phyloP scores from a whole-genome alignment of 2,113 vertebrate species.

The Neomonachus schauinslandi region DNA sequence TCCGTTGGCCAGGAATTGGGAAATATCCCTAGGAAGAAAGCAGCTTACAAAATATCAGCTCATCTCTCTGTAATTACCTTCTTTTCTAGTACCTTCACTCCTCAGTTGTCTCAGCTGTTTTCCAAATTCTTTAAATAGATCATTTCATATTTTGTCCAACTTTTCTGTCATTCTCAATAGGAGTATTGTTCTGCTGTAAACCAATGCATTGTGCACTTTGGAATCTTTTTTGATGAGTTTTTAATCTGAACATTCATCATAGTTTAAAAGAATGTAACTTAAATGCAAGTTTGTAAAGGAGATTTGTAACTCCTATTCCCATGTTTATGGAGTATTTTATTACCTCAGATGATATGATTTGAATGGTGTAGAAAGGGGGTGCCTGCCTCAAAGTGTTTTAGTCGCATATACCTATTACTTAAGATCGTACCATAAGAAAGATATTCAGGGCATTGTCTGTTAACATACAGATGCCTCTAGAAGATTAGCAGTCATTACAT shows the following conservation, averaged over 20 bases:
- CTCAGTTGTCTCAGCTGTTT: constrained; percentile 21
- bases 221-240: constrained; percentile 30
- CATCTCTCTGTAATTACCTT: constrained; percentile 15
- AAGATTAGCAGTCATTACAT: not conserved
- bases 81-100: constrained; percentile 22
- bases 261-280: constrained; percentile 58
- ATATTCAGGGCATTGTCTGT: not conserved
- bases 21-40: not conserved
- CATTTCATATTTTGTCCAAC: constrained; percentile 53
- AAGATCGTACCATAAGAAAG: constrained; percentile 42
- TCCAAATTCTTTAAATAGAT: constrained; percentile 39
- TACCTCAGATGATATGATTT: constrained; percentile 31
- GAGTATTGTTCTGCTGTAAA: constrained; percentile 27
- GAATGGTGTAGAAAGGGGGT: not conserved
- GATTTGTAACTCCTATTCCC: constrained; percentile 10
- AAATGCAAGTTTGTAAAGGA: constrained; percentile 51
- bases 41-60: constrained; percentile 33
- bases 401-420: constrained; percentile 6
- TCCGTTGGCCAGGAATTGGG: not conserved
- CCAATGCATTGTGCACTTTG: constrained; percentile 31
- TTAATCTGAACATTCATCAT: constrained; percentile 58
- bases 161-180: constrained; percentile 43
- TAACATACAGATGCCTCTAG: constrained; percentile 21
- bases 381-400: not conserved
- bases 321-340: constrained; percentile 27